A percentile compares a stretch with the other conserved stretches of the same genome.
Conservation (phyloP, 1,140 invertebrate genomes). For the Hermetia illucens region DNA sequence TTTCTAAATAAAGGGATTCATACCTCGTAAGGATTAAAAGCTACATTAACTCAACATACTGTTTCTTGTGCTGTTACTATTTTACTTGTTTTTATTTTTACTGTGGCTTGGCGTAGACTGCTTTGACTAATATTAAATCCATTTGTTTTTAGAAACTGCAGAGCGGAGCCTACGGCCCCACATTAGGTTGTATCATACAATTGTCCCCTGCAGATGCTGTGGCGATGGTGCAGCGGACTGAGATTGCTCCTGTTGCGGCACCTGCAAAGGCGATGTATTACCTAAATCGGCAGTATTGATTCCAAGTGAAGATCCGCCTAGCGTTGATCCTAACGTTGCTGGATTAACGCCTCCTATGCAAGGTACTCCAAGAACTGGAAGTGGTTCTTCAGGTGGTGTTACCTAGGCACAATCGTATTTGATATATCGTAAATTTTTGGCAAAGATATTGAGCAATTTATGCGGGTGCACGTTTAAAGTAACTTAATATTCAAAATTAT, state of each 20-base stretch:
- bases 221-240: slow-evolving; percentile 41
- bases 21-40: too few relatives aligned
- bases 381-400: slow-evolving; percentile 58
- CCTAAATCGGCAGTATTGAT: slow-evolving; percentile 5
- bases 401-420: slow-evolving; percentile 17
- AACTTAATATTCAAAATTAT: too few relatives aligned
- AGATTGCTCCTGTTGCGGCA: slow-evolving; percentile 16
- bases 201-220: slow-evolving; percentile 70
- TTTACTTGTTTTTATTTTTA: too few relatives aligned
- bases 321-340: slow-evolving; percentile 17
- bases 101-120: too few relatives aligned
- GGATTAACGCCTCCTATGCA: slow-evolving; percentile 34
- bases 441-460: too few relatives aligned
- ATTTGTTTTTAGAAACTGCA: slow-evolving; percentile 29
- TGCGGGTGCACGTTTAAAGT: too few relatives aligned
- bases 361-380: slow-evolving; percentile 33
- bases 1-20: too few relatives aligned
- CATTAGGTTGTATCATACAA: slow-evolving; percentile 86
- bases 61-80: too few relatives aligned
- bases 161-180: slow-evolving; percentile 57
- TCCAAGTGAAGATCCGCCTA: slow-evolving; percentile 5
- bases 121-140: slow-evolving; percentile 23
- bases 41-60: too few relatives aligned
- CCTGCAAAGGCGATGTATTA: slow-evolving; percentile 15
- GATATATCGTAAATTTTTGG: too few relatives aligned